These are phyloP conservation scores for Sebastes fasciatus DNA, from an alignment of 2,113 vertebrate genomes.

Conservation along the genomic window DNA sequence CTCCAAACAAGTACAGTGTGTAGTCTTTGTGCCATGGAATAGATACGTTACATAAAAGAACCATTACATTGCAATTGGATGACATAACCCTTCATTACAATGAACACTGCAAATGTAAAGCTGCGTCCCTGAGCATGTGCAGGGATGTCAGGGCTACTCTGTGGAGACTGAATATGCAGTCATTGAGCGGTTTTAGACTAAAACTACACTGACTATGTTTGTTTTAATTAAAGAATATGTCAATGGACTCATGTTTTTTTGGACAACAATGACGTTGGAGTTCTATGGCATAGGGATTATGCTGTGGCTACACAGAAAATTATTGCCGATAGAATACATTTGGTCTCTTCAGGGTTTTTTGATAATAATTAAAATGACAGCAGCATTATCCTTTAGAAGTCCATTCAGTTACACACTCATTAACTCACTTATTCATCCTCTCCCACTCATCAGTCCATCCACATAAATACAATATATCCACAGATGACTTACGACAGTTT, in stretches of 20 bases:
- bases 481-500: conserved; percentile 91
- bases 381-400: neutral
- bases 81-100: conserved; percentile 3
- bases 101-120: conserved; percentile 5
- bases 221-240: conserved; percentile 25
- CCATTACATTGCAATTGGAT: neutral
- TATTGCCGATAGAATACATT: conserved; percentile 12
- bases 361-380: conserved; percentile 16
- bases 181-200: neutral
- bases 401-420: conserved; percentile 6
- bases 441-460: conserved; percentile 11
- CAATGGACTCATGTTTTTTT: neutral
- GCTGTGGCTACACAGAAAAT: conserved; percentile 1
- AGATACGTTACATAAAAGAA: conserved; percentile 19
- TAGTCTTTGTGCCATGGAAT: neutral
- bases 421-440: neutral
- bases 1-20: neutral
- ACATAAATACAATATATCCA: neutral
- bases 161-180: neutral
- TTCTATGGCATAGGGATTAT: neutral
- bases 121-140: neutral
- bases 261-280: neutral
- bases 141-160: neutral
- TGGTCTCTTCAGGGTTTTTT: conserved; percentile 20
- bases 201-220: neutral